Evolutionary conservation across 2,888 invertebrate species (phyloP).

Genomic region (Phortica magna): DNA sequence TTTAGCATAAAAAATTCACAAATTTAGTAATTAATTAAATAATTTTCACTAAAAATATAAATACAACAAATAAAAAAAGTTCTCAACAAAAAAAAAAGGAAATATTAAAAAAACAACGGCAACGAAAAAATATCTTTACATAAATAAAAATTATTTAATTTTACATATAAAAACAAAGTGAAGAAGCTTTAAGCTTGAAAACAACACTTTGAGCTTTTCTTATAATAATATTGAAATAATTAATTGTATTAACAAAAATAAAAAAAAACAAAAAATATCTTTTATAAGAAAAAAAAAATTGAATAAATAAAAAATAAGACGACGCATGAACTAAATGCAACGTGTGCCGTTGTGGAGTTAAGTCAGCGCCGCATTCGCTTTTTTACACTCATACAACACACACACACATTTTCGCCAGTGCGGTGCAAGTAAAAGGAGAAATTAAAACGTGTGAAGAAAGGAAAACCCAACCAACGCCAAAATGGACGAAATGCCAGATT

Average conservation of each 20-base stretch:
- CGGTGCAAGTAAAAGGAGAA: background rate
- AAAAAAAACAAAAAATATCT: background rate
- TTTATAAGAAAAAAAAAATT: conserved; percentile 29
- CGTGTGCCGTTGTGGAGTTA: background rate
- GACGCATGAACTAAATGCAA: background rate
- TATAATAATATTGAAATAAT: conserved; percentile 9
- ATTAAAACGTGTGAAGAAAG: conserved; percentile 4
- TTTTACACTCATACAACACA: conserved; percentile 12
- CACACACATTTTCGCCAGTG: background rate
- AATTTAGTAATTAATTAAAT: background rate
- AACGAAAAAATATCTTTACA: conserved; percentile 42
- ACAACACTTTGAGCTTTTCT: conserved; percentile 37
- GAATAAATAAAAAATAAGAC: background rate
- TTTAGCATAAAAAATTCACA: background rate
- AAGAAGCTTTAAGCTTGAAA: conserved; percentile 48
- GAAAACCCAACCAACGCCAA: conserved; percentile 42
- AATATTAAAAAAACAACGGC: conserved; percentile 45
- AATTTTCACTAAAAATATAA: conserved; percentile 29
- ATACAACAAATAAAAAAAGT: conserved; percentile 44
- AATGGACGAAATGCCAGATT: conserved; percentile 88
- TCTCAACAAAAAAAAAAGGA: conserved; percentile 35
- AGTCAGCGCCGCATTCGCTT: background rate
- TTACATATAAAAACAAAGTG: conserved; percentile 44
- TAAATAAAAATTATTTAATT: background rate
- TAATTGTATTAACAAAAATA: conserved; percentile 11